Percentiles rank a stretch among this genome's conserved stretches.
Conservation (phyloP, 2,797 vertebrate genomes). For the Macropodus opercularis region DNA sequence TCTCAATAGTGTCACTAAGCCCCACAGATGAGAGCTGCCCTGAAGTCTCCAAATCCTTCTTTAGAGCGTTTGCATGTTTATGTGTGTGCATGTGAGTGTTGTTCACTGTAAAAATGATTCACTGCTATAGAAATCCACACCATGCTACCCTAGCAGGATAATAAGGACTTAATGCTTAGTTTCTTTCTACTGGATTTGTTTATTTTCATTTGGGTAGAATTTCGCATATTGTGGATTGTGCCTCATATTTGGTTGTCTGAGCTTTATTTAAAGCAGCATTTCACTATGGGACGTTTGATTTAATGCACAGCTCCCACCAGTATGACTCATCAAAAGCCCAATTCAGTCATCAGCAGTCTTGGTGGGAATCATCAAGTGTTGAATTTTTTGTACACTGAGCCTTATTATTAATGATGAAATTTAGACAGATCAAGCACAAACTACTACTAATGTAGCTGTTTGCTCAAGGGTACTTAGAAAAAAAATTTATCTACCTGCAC, state of each 20-base stretch:
- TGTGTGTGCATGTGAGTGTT: slow-evolving; percentile 24
- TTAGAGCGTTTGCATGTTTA: slow-evolving; percentile 30
- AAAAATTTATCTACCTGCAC: neutral
- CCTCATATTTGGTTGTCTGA: slow-evolving; percentile 32
- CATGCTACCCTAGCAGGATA: slow-evolving; percentile 62
- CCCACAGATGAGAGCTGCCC: slow-evolving; percentile 64
- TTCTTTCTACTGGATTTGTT: slow-evolving; percentile 68
- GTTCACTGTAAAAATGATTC: slow-evolving; percentile 70
- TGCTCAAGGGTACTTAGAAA: neutral
- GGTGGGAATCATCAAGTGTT: slow-evolving; percentile 23
- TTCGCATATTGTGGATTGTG: slow-evolving; percentile 45
- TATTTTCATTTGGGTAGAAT: slow-evolving; percentile 62
- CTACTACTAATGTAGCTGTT: neutral
- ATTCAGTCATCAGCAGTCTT: slow-evolving; percentile 18
- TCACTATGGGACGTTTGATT: slow-evolving; percentile 31
- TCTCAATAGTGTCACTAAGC: slow-evolving; percentile 69
- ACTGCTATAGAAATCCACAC: slow-evolving; percentile 72
- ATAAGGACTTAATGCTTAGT: slow-evolving; percentile 72
- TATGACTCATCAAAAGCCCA: slow-evolving; percentile 56
- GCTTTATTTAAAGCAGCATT: slow-evolving; percentile 56
- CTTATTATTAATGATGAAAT: slow-evolving; percentile 29
- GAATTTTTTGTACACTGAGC: slow-evolving; percentile 6
- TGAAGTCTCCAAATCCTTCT: slow-evolving; percentile 67
- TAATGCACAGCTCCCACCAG: slow-evolving; percentile 40
- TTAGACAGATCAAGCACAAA: neutral